These are phyloP conservation scores for Elephantulus edwardii DNA, from an alignment of 2,113 vertebrate species.

Conservation along the genomic window DNA sequence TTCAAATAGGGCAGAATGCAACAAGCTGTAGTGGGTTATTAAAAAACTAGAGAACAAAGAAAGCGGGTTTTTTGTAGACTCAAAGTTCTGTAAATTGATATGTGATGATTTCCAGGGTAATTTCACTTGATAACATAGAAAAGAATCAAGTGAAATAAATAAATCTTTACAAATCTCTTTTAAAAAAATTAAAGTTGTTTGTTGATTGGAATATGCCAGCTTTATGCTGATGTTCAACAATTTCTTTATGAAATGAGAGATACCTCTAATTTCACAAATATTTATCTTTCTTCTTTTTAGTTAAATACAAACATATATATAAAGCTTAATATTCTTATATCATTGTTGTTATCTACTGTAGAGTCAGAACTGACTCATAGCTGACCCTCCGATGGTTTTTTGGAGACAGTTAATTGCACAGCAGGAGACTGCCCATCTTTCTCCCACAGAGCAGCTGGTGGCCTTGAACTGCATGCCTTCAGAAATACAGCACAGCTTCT, in stretches of 20 bases:
- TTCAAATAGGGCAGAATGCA: slow-evolving; percentile 24
- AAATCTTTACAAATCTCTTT: slow-evolving; percentile 51
- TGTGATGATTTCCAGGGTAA: neutral
- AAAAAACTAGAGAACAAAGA: slow-evolving; percentile 36
- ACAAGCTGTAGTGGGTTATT: slow-evolving; percentile 40
- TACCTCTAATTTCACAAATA: slow-evolving; percentile 34
- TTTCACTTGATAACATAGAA: slow-evolving; percentile 15
- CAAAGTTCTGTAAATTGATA: slow-evolving; percentile 32
- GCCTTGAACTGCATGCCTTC: too few relatives aligned
- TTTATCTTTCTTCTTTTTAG: neutral
- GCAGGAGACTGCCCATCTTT: too few relatives aligned
- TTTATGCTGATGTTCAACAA: neutral
- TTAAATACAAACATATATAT: slow-evolving; percentile 37
- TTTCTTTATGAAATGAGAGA: slow-evolving; percentile 36
- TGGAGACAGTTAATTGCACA: too few relatives aligned
- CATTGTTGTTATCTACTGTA: too few relatives aligned
- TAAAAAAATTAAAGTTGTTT: slow-evolving; percentile 38
- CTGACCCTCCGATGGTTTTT: too few relatives aligned
- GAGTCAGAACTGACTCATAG: too few relatives aligned
- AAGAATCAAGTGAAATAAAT: slow-evolving; percentile 37
- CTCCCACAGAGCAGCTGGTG: too few relatives aligned
- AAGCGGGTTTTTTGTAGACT: neutral
- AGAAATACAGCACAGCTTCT: too few relatives aligned
- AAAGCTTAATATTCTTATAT: slow-evolving; percentile 27
- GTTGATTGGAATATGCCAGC: slow-evolving; percentile 13